Evolutionary conservation across 2,113 vertebrate species (phyloP).

Genomic region (Dicrurus megarhynchus): DNA sequence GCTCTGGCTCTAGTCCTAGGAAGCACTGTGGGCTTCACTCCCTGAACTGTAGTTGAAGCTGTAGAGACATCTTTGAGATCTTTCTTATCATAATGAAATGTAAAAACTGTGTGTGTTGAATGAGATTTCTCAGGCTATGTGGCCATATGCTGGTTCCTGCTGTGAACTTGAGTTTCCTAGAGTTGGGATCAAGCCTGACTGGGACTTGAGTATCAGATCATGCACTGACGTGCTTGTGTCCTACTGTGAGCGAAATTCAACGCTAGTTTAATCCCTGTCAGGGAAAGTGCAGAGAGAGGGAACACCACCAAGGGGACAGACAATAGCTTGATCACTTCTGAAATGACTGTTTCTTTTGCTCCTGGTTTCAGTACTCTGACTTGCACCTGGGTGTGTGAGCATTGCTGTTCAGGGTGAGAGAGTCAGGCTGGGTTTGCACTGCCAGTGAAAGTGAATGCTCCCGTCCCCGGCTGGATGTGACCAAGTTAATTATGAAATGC

Average conservation of each 20-base stretch:
- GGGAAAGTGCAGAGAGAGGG: neutral
- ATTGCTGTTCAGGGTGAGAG: neutral
- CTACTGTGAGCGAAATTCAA: neutral
- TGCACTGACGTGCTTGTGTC: neutral
- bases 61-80: neutral
- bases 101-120: neutral
- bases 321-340: neutral
- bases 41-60: neutral
- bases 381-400: neutral
- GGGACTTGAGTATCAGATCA: neutral
- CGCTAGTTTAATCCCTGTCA: neutral
- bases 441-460: neutral
- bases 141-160: neutral
- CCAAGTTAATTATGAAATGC: neutral
- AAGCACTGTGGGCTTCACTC: fast-evolving
- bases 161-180: neutral
- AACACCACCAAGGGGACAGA: neutral
- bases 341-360: neutral
- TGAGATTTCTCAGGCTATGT: neutral
- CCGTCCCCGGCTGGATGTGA: neutral
- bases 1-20: neutral
- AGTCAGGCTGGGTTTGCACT: neutral
- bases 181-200: neutral
- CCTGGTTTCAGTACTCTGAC: neutral
- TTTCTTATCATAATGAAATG: neutral